These are phyloP conservation scores for Pelodiscus sinensis DNA, from an alignment of 2,113 vertebrate species.

Conservation along the genomic window DNA sequence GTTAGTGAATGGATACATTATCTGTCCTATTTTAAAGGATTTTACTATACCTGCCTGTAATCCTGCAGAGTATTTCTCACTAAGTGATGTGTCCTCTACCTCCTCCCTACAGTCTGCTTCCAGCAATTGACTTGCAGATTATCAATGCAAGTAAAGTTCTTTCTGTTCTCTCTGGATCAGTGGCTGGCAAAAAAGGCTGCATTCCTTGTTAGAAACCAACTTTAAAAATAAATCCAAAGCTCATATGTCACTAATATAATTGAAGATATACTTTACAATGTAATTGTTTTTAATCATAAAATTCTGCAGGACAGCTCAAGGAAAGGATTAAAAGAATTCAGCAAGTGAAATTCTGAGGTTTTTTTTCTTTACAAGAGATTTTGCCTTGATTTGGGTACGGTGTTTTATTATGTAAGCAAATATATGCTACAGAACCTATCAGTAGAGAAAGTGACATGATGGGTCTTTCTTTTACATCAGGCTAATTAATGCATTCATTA, in stretches of 20 bases:
- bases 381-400: conserved; percentile 25
- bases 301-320: conserved; percentile 13
- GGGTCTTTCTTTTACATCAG: too few relatives aligned
- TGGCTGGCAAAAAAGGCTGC: neutral
- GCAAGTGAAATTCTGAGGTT: neutral
- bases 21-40: conserved; percentile 61
- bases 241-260: conserved; percentile 34
- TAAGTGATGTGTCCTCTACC: conserved; percentile 41
- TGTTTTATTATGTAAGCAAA: conserved; percentile 58
- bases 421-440: neutral
- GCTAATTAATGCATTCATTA: too few relatives aligned
- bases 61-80: conserved; percentile 45
- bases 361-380: conserved; percentile 22
- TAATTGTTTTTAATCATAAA: neutral
- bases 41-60: conserved; percentile 44
- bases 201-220: neutral
- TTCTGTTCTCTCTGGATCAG: neutral
- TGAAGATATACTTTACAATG: neutral
- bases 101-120: conserved; percentile 37
- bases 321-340: neutral
- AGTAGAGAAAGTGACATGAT: neutral
- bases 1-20: conserved; percentile 27
- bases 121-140: conserved; percentile 24
- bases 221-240: neutral
- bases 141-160: conserved; percentile 23